Conservation (phyloP, 2,888 invertebrate genomes). For the Oscheius myriophilus region DNA sequence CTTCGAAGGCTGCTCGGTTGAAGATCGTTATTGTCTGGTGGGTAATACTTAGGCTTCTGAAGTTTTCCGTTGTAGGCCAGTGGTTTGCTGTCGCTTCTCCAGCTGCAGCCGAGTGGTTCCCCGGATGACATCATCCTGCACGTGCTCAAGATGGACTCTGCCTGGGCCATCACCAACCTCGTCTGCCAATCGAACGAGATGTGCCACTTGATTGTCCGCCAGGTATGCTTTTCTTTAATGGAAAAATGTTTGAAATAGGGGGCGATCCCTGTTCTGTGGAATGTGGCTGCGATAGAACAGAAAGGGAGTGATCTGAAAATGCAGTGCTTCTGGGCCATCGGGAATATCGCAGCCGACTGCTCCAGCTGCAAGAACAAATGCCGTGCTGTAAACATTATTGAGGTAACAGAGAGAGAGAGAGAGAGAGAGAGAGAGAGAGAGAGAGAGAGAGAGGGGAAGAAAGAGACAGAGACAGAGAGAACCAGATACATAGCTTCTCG, state of each 20-base stretch:
- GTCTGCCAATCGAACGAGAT: conserved; percentile 40
- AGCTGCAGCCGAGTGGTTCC: not conserved
- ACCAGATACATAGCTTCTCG: conserved; percentile 33
- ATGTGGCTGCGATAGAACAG: not conserved
- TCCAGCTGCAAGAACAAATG: conserved; percentile 34
- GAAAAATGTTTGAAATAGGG: not conserved
- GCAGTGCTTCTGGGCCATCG: conserved; percentile 42
- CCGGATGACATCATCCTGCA: not conserved
- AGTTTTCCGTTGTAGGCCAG: conserved; percentile 10
- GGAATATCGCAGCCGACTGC: conserved; percentile 51
- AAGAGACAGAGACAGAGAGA: not conserved
- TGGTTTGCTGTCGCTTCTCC: not conserved
- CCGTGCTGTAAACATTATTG: conserved; percentile 27
- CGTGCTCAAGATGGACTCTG: conserved; percentile 28
- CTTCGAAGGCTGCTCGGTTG: not conserved
- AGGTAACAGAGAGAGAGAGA: conserved; percentile 20
- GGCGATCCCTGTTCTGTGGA: not conserved
- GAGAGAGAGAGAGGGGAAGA: too few relatives aligned
- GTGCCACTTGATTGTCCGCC: conserved; percentile 37
- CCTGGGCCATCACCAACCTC: conserved; percentile 49
- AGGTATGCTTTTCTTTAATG: conserved; percentile 3
- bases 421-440: too few relatives aligned
- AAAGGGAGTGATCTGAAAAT: conserved; percentile 18
- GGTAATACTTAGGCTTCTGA: not conserved
- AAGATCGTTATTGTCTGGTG: not conserved